phyloP scores from a whole-genome alignment of 2,888 invertebrate species.

The Coenonympha glycerion region DNA sequence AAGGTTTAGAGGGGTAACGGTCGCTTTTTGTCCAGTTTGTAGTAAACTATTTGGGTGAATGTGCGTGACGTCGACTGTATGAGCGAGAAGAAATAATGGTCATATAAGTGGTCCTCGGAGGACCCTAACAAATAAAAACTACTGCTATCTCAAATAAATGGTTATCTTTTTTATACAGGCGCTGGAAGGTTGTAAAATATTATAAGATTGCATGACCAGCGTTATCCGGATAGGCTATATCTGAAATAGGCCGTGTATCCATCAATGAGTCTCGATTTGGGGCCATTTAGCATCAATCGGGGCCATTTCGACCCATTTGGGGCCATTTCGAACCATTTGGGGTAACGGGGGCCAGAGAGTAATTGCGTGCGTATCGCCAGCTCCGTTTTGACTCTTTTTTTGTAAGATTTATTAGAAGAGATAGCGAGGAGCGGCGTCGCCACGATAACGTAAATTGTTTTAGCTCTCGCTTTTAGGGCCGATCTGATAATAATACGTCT shows the following conservation, averaged over 20 bases:
- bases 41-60: background rate
- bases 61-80: background rate
- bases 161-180: background rate
- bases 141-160: background rate
- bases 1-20: background rate
- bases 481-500: slow-evolving; percentile 7
- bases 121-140: background rate
- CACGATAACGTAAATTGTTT: slow-evolving; percentile 26
- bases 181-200: slow-evolving; percentile 6
- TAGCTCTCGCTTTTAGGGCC: slow-evolving; percentile 14
- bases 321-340: slow-evolving; percentile 12
- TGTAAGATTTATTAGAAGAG: slow-evolving; percentile 28
- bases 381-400: slow-evolving; percentile 17
- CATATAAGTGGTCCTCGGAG: background rate
- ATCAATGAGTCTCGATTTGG: slow-evolving; percentile 12
- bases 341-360: slow-evolving; percentile 10
- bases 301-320: background rate
- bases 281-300: slow-evolving; percentile 12
- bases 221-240: slow-evolving; percentile 5
- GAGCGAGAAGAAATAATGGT: background rate
- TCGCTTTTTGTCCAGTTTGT: background rate
- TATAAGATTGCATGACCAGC: slow-evolving; percentile 5
- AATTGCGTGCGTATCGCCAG: slow-evolving; percentile 11
- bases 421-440: slow-evolving; percentile 15
- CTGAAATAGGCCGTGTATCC: slow-evolving; percentile 10